These are phyloP conservation scores for Listronotus oregonensis DNA, from an alignment of 1,140 invertebrate species.

Conservation along the genomic window DNA sequence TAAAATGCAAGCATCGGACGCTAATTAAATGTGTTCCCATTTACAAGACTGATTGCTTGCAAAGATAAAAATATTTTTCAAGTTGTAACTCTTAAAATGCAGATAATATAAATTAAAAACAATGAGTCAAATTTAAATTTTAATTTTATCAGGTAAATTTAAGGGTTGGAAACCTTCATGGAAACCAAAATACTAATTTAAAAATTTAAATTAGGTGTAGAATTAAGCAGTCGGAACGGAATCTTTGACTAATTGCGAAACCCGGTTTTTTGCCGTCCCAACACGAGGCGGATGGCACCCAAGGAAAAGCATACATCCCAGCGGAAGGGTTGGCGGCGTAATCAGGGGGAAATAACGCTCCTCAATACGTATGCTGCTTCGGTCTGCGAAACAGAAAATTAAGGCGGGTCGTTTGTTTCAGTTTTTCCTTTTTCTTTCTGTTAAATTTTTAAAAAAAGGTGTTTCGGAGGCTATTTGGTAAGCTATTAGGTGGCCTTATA, in stretches of 20 bases:
- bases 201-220: slow-evolving; percentile 27
- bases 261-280: slow-evolving; percentile 48
- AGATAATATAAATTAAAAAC: slow-evolving; percentile 14
- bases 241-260: slow-evolving; percentile 48
- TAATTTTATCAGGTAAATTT: slow-evolving; percentile 13
- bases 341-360: slow-evolving; percentile 43
- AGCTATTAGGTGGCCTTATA: slow-evolving; percentile 69
- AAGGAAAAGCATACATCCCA: slow-evolving; percentile 41
- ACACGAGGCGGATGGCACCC: slow-evolving; percentile 43
- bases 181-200: slow-evolving; percentile 22
- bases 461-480: slow-evolving; percentile 69
- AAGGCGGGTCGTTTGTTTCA: slow-evolving; percentile 49
- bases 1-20: no score
- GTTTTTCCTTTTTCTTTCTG: slow-evolving; percentile 64
- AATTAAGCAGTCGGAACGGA: slow-evolving; percentile 44
- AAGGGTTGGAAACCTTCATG: slow-evolving; percentile 9
- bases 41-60: background rate
- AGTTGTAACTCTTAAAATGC: slow-evolving; percentile 4
- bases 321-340: slow-evolving; percentile 46
- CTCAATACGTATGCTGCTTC: slow-evolving; percentile 41
- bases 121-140: slow-evolving; percentile 1
- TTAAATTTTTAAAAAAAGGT: slow-evolving; percentile 73
- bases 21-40: slow-evolving; percentile 5
- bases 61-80: background rate
- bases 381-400: slow-evolving; percentile 35